Conservation (phyloP, 2,113 vertebrate species). For the Dryoscopus gambensis region DNA sequence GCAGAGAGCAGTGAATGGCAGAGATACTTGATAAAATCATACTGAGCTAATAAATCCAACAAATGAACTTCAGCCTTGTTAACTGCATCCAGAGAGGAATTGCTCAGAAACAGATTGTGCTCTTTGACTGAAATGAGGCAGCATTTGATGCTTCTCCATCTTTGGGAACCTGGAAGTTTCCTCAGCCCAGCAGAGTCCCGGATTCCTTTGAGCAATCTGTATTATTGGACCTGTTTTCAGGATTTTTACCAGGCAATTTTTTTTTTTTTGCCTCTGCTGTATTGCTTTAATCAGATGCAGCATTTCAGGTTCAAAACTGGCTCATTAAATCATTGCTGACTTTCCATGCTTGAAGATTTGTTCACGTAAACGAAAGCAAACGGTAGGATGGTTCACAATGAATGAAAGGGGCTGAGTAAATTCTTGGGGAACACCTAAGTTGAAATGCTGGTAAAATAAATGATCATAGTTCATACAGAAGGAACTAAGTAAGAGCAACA, state of each 20-base stretch:
- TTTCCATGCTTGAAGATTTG: neutral
- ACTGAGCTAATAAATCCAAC: neutral
- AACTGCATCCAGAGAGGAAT: neutral
- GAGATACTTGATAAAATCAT: neutral
- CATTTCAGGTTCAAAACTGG: neutral
- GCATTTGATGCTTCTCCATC: fast-evolving
- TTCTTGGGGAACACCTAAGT: neutral
- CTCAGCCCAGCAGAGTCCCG: neutral
- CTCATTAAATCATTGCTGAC: neutral
- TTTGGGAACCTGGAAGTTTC: neutral
- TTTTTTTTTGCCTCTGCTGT: neutral
- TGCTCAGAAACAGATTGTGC: neutral
- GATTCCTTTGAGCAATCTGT: neutral
- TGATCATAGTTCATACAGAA: neutral
- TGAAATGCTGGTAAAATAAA: neutral
- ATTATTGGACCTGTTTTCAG: neutral
- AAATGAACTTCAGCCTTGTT: neutral
- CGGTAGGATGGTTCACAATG: neutral
- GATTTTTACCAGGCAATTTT: neutral
- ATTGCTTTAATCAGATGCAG: neutral
- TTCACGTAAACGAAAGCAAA: neutral
- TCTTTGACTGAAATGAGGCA: neutral
- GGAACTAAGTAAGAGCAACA: neutral
- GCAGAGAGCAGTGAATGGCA: neutral
- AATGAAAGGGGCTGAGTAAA: neutral